Base-by-base conservation (phyloP, 1,140 invertebrate genomes). In the Asobara japonica region DNA sequence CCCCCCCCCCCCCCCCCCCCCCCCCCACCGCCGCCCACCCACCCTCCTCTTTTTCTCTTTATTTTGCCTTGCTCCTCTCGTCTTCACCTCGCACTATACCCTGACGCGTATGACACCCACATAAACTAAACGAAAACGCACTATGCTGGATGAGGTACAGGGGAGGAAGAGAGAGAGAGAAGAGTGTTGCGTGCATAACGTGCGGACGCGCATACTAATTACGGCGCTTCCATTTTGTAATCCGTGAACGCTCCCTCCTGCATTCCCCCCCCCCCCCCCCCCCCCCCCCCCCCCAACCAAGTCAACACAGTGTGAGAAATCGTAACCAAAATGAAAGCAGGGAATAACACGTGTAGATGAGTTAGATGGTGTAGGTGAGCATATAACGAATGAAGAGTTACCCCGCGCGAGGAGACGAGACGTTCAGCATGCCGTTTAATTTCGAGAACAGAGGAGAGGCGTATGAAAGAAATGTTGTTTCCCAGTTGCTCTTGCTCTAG, bases 171-270 rank as follows among this genome's bases (percentile, higher is more conserved):
- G 78, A 81, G 76, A 33, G 25, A 31, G 61, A 20, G 70, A 65
- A 72, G 65, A 76, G 78, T 77, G 79, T 82, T 82, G 77, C 80
- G 78, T 80, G 77, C 74, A 79, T 80, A 82, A 80, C 80, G 81
- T 80, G 74, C 81, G 82, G 83, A 86, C 82, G 82, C 83, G 84
- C 83, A 84, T 85, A 86, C 84, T 86, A 86, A 86, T 86, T 86
- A 86, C 80, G 72, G 72, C 75, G 78, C 56, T 83, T 82, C 80
- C 82, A 84, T 85, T 83, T 84, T 84, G 79, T 62, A 30, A 62
- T 62, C 29, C 27, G n/a, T 31, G 60, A 62, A 16, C 29, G 29
- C 27, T 45, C 48, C 22, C 69, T 69, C 51, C 48, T 61, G 36
- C 65, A 20, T 27, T 41, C 33, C 31, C 36, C 65, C n/a, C n/a